Conservation (phyloP, 2,113 vertebrate species). For the Orycteropus afer region DNA sequence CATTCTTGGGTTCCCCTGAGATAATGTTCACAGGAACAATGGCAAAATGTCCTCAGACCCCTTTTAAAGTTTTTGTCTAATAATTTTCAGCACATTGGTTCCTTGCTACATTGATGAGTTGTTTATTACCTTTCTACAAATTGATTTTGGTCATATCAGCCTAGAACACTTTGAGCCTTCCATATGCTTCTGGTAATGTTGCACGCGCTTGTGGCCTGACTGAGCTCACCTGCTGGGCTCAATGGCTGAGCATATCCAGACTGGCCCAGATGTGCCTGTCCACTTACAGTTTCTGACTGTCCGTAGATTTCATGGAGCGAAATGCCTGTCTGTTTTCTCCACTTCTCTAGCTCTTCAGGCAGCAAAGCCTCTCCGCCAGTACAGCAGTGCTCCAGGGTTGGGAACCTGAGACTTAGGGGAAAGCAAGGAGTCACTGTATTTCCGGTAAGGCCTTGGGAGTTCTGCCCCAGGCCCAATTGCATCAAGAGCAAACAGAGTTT, state of each 20-base stretch:
- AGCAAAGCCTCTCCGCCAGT: constrained; percentile 88
- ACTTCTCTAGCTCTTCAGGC: constrained; percentile 86
- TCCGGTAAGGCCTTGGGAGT: neutral
- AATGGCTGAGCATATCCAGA: too few relatives aligned
- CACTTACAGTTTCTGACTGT: constrained; percentile 89
- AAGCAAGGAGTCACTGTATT: constrained; percentile 18
- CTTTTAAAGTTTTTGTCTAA: neutral
- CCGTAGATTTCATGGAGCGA: constrained; percentile 87
- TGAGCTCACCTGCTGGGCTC: too few relatives aligned
- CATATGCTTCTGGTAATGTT: neutral
- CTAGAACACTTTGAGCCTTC: neutral
- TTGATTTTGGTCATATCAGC: neutral
- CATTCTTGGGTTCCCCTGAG: neutral
- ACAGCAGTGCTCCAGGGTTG: constrained; percentile 81
- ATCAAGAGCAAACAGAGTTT: neutral
- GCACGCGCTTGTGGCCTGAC: neutral
- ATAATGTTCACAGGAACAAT: neutral
- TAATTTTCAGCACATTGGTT: neutral
- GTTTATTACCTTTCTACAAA: neutral
- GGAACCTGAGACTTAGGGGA: constrained; percentile 82
- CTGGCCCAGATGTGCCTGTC: neutral
- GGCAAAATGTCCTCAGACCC: neutral
- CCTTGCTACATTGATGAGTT: neutral
- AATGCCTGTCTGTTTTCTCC: constrained; percentile 86
- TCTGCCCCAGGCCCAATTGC: neutral